A percentile compares a stretch with the other conserved stretches of the same genome.
These are phyloP conservation scores for Calvadosia cruxmelitensis DNA, from an alignment of 30 jellyfish, hydroid and myxozoan genomes.

Conservation along the genomic window DNA sequence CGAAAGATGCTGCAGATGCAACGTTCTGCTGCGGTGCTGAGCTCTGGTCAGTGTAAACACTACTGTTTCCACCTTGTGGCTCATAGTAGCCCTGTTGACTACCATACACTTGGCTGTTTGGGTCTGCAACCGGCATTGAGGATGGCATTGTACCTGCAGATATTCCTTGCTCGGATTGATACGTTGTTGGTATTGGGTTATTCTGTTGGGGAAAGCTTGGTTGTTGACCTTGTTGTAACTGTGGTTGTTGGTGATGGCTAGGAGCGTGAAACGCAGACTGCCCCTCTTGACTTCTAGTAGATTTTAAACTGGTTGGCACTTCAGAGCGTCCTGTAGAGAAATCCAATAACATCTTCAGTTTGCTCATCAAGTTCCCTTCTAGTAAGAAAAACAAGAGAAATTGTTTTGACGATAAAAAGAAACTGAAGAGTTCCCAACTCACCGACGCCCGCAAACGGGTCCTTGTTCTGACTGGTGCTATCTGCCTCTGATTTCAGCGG, in stretches of 20 bases:
- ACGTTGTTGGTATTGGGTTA: neutral
- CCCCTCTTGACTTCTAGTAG: slow-evolving; percentile 15
- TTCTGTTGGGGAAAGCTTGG: neutral
- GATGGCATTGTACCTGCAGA: neutral
- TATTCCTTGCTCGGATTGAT: neutral
- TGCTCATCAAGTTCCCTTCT: too few species aligned
- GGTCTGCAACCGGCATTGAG: slow-evolving; percentile 7
- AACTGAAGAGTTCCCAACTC: neutral
- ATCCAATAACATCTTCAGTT: too few species aligned
- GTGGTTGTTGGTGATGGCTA: slow-evolving; percentile 4
- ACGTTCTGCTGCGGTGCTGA: too few species aligned
- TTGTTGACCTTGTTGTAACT: slow-evolving; percentile 4
- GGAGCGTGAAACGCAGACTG: slow-evolving; percentile 10
- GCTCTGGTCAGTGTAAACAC: too few species aligned
- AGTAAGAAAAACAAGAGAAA: too few species aligned
- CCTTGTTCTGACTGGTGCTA: slow-evolving; percentile 22
- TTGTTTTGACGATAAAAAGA: too few species aligned
- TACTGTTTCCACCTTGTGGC: neutral
- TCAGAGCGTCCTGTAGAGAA: slow-evolving; percentile 3
- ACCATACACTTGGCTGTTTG: neutral
- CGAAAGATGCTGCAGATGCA: too few species aligned
- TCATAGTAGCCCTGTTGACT: neutral
- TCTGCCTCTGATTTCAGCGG: slow-evolving; percentile 59
- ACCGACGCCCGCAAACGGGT: slow-evolving; percentile 65
- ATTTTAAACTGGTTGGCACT: slow-evolving; percentile 4